A percentile compares a stretch with the other conserved stretches of the same genome.
Conservation (phyloP, 2,113 vertebrate species). For the Camelus dromedarius region DNA sequence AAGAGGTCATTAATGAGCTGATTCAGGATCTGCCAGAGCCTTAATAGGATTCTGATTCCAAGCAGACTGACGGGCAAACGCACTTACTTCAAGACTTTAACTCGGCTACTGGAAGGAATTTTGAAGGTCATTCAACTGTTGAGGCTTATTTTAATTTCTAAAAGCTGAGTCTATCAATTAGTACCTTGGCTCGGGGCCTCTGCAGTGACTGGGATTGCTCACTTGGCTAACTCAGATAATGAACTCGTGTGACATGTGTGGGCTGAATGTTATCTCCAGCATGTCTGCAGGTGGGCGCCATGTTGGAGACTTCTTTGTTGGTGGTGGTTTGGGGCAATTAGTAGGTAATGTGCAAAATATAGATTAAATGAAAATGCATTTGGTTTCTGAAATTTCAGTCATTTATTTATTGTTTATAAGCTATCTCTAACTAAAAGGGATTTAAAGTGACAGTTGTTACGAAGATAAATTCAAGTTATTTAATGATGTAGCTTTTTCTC, state of each 20-base stretch:
- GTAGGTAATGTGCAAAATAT: neutral
- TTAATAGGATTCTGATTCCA: neutral
- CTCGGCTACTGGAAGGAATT: constrained; percentile 21
- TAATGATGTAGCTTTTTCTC: neutral
- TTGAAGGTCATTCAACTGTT: constrained; percentile 41
- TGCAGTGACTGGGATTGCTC: neutral
- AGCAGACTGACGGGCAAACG: neutral
- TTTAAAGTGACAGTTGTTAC: neutral
- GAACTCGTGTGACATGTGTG: accelerated
- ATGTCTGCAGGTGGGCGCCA: accelerated
- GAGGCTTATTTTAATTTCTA: constrained; percentile 66
- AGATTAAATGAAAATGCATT: neutral
- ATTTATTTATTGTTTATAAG: neutral
- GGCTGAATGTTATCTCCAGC: neutral
- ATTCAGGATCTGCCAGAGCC: accelerated
- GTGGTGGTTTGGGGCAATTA: neutral
- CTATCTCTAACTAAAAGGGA: neutral
- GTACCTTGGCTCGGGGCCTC: neutral
- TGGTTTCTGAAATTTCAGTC: neutral
- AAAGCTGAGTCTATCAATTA: constrained; percentile 56
- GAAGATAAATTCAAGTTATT: constrained; percentile 26
- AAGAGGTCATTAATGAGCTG: neutral
- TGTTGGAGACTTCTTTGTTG: neutral
- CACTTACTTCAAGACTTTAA: neutral
- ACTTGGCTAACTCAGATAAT: constrained; percentile 55